Evolutionary conservation across 1,140 invertebrate genomes (phyloP), one percentile per base, ranked within the genome.

Genomic region (Drosophila burlai): DNA sequence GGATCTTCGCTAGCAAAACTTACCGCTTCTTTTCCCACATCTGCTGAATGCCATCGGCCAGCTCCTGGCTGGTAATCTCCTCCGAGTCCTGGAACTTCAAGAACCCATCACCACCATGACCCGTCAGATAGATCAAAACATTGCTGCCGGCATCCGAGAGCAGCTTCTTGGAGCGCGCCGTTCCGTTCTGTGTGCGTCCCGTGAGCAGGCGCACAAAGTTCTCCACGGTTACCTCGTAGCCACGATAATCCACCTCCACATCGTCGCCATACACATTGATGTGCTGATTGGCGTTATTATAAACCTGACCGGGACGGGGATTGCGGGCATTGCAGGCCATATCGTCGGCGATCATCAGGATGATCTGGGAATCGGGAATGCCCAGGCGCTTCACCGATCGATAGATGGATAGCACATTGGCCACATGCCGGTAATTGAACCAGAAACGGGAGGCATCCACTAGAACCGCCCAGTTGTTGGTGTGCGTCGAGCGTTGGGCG

Each of bases 401-500:
- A 92, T 99, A 99, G 86, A 99, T 98, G 0, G 99, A 99, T 42
- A 99, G 94, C 0, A 99, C 99, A 94, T 99, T 99, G 1, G 99
- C 98, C 15, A 99, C 98, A 96, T 99, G 99, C 40, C 99, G 95
- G 93, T 99, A 99, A 93, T 99, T 99, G 84, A 99, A 99, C 99
- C 99, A 99, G 94, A 99, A 99, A 62, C 99, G 94, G 3, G 98
- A 99, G 1, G 99, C 99, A 92, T 99, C 98, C 0, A 99, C 99
- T 62, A 99, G 94, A 15, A 99, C 98, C 5, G 99, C 99, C 99
- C 99, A 99, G 93, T 99, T 99, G 92, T 99, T 99, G 4, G 98
- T 98, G 92, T 99, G 99, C n/a, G 94, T 94, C 4, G 92, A 93
- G 16, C 77, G 68, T 26, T 93, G 91, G 3, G 85, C 65, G 38